phyloP scores from a whole-genome alignment of 2,113 vertebrate genomes.

The Buteo buteo region DNA sequence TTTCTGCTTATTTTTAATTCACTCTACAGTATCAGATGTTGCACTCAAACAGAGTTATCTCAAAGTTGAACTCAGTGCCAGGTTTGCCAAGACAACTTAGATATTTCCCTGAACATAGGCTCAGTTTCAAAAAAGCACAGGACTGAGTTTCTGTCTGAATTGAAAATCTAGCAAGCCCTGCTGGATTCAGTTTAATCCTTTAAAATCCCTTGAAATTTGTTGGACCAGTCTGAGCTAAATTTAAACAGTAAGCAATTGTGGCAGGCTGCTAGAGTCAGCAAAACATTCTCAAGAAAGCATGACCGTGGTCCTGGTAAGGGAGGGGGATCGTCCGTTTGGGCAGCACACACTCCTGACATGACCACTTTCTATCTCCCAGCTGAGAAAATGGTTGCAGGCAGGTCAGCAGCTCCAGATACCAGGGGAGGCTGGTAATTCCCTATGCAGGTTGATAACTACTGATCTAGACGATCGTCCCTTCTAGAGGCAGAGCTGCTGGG shows the following conservation, averaged over 20 bases:
- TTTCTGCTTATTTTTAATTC: background rate
- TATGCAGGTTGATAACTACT: background rate
- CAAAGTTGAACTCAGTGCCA: background rate
- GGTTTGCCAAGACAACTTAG: background rate
- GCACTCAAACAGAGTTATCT: background rate
- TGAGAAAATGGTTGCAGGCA: background rate
- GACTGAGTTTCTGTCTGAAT: background rate
- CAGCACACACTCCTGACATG: background rate
- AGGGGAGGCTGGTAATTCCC: background rate
- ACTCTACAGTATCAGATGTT: background rate
- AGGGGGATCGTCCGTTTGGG: background rate
- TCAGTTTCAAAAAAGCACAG: background rate
- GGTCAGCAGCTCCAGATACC: background rate
- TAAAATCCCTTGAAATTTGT: background rate
- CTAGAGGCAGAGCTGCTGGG: background rate
- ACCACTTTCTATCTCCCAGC: background rate
- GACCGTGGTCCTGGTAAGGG: background rate
- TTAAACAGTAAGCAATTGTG: constrained; percentile 7
- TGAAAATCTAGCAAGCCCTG: background rate
- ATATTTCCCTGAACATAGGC: background rate
- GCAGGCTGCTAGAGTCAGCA: background rate
- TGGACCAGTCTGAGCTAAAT: background rate
- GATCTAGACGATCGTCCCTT: background rate
- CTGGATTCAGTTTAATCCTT: background rate
- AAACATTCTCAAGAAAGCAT: background rate